Base-by-base conservation (phyloP, 2,113 vertebrate species). In the Anoura caudifer region DNA sequence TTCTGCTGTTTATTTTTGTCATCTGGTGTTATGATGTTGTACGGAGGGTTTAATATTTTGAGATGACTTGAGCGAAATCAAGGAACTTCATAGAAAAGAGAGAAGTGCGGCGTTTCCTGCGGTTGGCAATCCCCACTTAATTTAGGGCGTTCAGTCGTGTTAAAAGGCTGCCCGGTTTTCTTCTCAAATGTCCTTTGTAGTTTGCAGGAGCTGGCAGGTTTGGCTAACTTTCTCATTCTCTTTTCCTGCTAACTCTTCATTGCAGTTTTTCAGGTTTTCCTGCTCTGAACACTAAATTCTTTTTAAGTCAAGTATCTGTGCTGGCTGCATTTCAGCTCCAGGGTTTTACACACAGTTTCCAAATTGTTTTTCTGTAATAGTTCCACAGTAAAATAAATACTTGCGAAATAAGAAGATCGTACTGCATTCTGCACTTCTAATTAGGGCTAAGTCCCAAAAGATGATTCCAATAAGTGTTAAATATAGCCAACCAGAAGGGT, bases 191-290 rank as follows among this genome's bases (percentile, higher is more conserved):
- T 91, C 97, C 95, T 96, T 96, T 96, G 96, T 94, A 89, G 95
- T 96, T 91, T 56, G 86, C 95, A 76, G 47, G 90, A 31, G 79
- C 87, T 75, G 97, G 96, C 93, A 69, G 89, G 77, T 92, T 85
- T 70, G 89, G 81, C 83, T 67, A 61, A 93, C 76, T 96, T 97
- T 86, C 26, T 81, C 82, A 33, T 94, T 95, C 86, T 91, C 88
- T 93, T 92, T 96, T 95, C 95, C 93, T 94, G 96, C 93, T 87
- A 73, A 81, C 36, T 76, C 84, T 72, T 95, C 69, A 17, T 65
- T 92, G 93, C 65, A 75, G 91, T 93, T 89, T 97, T 97, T 96
- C 94, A 95, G 95, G 95, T 97, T 96, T 95, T 95, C 96, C 91
- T 96, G 95, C 90, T 84, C 91, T 77, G 56, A 93, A 95, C 94